Evolutionary conservation across 2,888 invertebrate species (phyloP).

Genomic region (Iselma pallidipennis): DNA sequence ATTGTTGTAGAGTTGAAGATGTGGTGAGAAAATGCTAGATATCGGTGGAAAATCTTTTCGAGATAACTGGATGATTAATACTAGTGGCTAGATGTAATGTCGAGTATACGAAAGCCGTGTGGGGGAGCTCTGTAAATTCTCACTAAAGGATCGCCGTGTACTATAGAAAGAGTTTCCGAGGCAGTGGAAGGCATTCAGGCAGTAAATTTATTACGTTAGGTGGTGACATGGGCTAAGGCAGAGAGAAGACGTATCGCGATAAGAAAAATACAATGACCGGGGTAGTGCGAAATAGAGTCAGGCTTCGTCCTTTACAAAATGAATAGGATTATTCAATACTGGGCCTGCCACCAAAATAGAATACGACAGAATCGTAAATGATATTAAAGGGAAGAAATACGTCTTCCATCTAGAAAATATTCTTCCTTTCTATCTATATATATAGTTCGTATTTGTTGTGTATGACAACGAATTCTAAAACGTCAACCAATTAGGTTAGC

Average conservation of each 20-base stretch:
- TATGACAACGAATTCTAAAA: not conserved
- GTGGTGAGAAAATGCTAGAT: not conserved
- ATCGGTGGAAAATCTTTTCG: not conserved
- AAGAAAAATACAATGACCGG: slow-evolving; percentile 53
- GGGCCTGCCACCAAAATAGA: slow-evolving; percentile 5
- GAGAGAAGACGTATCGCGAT: slow-evolving; percentile 54
- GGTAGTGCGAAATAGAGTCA: slow-evolving; percentile 37
- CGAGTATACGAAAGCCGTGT: slow-evolving; percentile 6
- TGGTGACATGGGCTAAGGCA: slow-evolving; percentile 54
- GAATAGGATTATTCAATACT: slow-evolving; percentile 36
- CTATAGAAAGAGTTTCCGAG: slow-evolving; percentile 29
- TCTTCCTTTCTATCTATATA: not conserved
- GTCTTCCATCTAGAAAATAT: not conserved
- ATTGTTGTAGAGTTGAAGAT: too few species aligned
- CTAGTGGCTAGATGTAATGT: slow-evolving; percentile 7
- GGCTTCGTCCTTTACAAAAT: slow-evolving; percentile 33
- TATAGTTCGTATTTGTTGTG: not conserved
- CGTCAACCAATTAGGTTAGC: not conserved
- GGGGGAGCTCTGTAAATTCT: slow-evolving; percentile 27
- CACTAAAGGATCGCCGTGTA: slow-evolving; percentile 27
- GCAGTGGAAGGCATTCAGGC: slow-evolving; percentile 50
- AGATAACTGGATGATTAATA: slow-evolving; percentile 26
- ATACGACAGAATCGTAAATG: not conserved
- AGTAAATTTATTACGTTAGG: slow-evolving; percentile 56
- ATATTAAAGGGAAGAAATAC: slow-evolving; percentile 2